Conservation (phyloP, 2,888 invertebrate genomes). For the Tipula helvola region DNA sequence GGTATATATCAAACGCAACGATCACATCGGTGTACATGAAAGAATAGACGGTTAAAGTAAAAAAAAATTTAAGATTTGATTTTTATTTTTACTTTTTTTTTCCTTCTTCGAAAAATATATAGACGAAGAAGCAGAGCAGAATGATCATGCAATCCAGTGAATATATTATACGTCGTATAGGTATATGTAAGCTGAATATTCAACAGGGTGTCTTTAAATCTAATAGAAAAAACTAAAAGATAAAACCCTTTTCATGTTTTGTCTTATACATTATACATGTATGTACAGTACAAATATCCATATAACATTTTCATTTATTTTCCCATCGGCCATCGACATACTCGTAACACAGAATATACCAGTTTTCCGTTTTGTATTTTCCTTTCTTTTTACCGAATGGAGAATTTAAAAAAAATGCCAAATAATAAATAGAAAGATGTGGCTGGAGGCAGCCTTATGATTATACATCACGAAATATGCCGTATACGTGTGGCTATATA, state of each 20-base stretch:
- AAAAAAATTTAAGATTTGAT: not conserved
- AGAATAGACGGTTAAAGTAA: not conserved
- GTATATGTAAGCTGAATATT: not conserved
- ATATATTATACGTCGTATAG: not conserved
- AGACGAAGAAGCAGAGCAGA: not conserved
- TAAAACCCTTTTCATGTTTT: not conserved
- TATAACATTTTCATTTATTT: not conserved
- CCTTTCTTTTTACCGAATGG: not conserved
- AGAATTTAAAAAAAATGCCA: not conserved
- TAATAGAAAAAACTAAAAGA: not conserved
- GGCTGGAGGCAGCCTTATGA: not conserved
- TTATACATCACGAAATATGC: not conserved
- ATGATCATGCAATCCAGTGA: constrained; percentile 5
- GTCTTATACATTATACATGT: not conserved
- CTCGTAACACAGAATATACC: not conserved
- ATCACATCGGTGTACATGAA: not conserved
- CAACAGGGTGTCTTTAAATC: not conserved
- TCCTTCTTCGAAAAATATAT: not conserved
- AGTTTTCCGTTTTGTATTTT: not conserved
- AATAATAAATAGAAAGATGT: not conserved
- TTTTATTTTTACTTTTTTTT: not conserved
- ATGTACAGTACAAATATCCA: not conserved
- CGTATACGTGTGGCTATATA: not conserved
- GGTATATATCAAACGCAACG: not conserved
- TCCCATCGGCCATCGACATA: not conserved